Conservation (phyloP, 2,888 invertebrate genomes). For the Ophion ventricosus region DNA sequence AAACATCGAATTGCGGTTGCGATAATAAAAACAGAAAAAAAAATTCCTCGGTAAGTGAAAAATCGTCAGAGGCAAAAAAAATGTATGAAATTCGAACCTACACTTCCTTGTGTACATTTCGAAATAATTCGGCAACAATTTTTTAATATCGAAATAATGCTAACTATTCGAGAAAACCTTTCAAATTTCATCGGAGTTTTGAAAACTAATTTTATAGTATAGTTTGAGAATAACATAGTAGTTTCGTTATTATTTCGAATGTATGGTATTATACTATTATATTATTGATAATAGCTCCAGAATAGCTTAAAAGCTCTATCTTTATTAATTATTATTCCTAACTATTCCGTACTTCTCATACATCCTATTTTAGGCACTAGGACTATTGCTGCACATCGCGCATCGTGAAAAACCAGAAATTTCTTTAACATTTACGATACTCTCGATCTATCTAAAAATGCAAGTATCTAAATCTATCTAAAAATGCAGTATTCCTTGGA, state of each 20-base stretch:
- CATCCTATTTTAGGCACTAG: not conserved
- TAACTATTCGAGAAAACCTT: not conserved
- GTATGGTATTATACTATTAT: not conserved
- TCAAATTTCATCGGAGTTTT: not conserved
- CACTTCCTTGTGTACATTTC: not conserved
- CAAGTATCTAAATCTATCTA: too few species aligned
- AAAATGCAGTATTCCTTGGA: too few species aligned
- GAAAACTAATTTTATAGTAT: not conserved
- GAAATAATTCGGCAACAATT: not conserved
- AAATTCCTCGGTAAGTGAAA: not conserved
- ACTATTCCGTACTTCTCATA: not conserved
- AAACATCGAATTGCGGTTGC: conserved; percentile 39
- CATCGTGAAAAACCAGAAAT: not conserved
- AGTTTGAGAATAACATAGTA: too few species aligned
- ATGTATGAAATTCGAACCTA: not conserved
- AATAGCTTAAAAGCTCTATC: not conserved
- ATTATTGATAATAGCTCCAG: not conserved
- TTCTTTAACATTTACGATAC: not conserved
- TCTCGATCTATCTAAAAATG: too few species aligned
- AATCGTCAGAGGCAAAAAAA: not conserved
- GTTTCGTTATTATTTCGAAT: too few species aligned
- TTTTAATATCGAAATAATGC: not conserved
- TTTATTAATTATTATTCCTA: not conserved
- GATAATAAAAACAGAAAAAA: not conserved
- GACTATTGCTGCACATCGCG: not conserved